These are phyloP conservation scores for Buphagus erythrorhynchus DNA, from an alignment of 2,797 vertebrate genomes.

Conservation along the genomic window DNA sequence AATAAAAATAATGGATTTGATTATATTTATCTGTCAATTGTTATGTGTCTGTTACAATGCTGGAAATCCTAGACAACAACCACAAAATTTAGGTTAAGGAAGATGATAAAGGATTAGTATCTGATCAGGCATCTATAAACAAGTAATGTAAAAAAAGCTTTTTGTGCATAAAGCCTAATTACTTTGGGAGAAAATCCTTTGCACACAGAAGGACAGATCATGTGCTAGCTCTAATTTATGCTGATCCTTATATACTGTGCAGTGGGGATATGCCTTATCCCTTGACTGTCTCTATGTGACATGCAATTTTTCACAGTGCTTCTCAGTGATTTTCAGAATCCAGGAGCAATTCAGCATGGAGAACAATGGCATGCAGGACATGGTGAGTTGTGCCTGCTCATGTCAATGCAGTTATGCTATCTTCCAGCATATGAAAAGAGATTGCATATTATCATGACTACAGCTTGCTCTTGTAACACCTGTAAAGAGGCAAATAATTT, in stretches of 20 bases:
- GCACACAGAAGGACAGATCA: slow-evolving; percentile 20
- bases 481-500: not conserved
- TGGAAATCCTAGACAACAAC: not conserved
- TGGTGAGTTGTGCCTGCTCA: not conserved
- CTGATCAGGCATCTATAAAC: slow-evolving; percentile 16
- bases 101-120: slow-evolving; percentile 28
- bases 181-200: slow-evolving; percentile 46
- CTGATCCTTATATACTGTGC: slow-evolving; percentile 50
- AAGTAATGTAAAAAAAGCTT: not conserved
- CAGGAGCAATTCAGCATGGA: slow-evolving; percentile 5
- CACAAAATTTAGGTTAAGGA: slow-evolving; percentile 28
- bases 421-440: not conserved
- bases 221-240: slow-evolving; percentile 60
- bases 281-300: not conserved
- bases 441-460: not conserved
- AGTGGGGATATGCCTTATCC: slow-evolving; percentile 45
- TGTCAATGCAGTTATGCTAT: not conserved
- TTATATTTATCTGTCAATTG: not conserved
- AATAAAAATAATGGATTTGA: not conserved
- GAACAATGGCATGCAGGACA: not conserved
- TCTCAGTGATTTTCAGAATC: slow-evolving; percentile 11
- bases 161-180: slow-evolving; percentile 46
- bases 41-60: not conserved
- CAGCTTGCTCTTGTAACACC: not conserved
- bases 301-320: not conserved